These are phyloP conservation scores for Pterostichus niger DNA, from an alignment of 2,888 invertebrate species.

Conservation along the genomic window DNA sequence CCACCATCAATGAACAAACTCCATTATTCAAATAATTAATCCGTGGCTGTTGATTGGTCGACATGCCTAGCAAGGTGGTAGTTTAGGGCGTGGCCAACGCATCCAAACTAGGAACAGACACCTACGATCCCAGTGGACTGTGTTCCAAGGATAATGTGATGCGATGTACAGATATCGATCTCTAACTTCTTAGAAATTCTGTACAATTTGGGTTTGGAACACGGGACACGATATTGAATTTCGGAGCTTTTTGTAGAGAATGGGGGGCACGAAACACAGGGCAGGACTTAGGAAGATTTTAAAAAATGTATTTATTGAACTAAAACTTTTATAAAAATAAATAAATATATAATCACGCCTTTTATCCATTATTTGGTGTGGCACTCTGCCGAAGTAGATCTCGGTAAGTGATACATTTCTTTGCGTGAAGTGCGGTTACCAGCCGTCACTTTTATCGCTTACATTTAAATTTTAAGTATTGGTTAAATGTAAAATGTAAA, in stretches of 20 bases:
- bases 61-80: neutral
- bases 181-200: constrained; percentile 15
- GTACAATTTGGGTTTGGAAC: neutral
- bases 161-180: constrained; percentile 3
- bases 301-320: too few species aligned
- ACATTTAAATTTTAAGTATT: too few species aligned
- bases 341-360: too few species aligned
- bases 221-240: neutral
- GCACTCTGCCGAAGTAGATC: too few species aligned
- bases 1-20: neutral
- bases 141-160: constrained; percentile 21
- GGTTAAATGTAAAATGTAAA: too few species aligned
- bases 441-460: too few species aligned
- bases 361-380: too few species aligned
- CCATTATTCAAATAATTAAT: neutral
- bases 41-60: neutral
- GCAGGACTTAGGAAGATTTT: neutral
- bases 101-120: neutral
- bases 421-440: too few species aligned
- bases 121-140: neutral
- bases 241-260: neutral
- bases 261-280: neutral
- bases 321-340: too few species aligned
- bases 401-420: too few species aligned
- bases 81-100: constrained; percentile 8